Base-by-base conservation (phyloP, 2,113 vertebrate genomes). In the Bostrychus sinensis region DNA sequence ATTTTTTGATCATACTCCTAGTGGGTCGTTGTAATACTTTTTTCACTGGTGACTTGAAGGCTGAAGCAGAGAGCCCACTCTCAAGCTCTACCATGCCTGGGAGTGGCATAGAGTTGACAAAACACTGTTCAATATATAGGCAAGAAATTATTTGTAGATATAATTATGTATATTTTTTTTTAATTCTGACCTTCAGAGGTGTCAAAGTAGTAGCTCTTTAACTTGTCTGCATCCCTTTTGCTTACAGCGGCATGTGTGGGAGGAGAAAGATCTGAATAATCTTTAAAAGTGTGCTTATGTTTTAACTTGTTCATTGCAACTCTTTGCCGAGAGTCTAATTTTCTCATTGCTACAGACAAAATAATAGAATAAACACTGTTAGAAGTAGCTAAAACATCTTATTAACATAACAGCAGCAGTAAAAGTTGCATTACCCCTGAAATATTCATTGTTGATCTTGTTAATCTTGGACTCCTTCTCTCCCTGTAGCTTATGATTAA, bases 31-130 rank as follows among this genome's bases (percentile, higher is more conserved):
- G 84, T 78, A 89, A 91, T 20, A 87, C 87, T 22, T 63, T 64
- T 80, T 80, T 87, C 72, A 84, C 86, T 19, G 54, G 43, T 11
- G 88, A 70, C 34, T 93, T 90, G 6, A 80, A 84, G 42, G 91
- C 72, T 39, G 92, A 93, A 53, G 75, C 54, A 3, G 81, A 89
- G 39, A 95, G 89, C 80, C 75, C 67, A 5, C 87, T 78, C 66
- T 98, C 95, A 62, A 97, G 72, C 56, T 95, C 86, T 20, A 90
- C 75, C 43, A 97, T 81, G 42, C 95, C 96, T 98, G 50, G 16
- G 7, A 75, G 11, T 59, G 7, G 75, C 17, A 81, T 56, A 13
- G 58, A 8, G n/a, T n/a, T n/a, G n/a, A n/a, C n/a, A n/a, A n/a
- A n/a, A n/a, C n/a, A n/a, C n/a, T 48, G 22, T 3, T 58, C 60